These are phyloP conservation scores for Liolophura sinensis DNA, from an alignment of 1,140 invertebrate genomes.

Conservation along the genomic window DNA sequence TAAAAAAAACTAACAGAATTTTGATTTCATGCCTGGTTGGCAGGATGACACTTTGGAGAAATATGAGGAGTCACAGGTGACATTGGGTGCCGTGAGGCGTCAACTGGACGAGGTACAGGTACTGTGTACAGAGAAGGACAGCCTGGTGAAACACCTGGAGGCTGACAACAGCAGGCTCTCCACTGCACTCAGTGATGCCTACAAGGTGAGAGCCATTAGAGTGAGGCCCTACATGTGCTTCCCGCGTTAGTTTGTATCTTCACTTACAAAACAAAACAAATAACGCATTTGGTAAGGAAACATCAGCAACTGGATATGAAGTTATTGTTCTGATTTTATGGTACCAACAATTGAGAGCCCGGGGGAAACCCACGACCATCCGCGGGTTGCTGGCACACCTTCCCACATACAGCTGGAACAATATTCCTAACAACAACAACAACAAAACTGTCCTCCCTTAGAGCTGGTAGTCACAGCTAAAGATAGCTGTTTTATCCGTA, in stretches of 20 bases:
- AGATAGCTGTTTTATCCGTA: neutral
- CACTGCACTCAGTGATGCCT: constrained; percentile 16
- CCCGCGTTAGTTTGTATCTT: too few species aligned
- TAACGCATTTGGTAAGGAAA: too few species aligned
- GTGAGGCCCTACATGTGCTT: too few species aligned
- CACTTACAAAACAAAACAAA: too few species aligned
- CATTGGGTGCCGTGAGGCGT: constrained; percentile 27
- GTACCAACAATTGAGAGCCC: too few species aligned
- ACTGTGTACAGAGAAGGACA: constrained; percentile 28
- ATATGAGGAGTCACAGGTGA: constrained; percentile 33
- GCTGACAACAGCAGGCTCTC: constrained; percentile 20
- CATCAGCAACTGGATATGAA: too few species aligned
- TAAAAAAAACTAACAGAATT: neutral
- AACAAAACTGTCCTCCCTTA: neutral
- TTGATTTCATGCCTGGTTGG: neutral
- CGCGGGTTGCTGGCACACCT: too few species aligned
- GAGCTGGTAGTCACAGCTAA: neutral
- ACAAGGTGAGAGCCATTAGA: constrained; percentile 27
- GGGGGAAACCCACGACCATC: too few species aligned
- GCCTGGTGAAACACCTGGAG: constrained; percentile 17
- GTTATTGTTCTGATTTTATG: too few species aligned
- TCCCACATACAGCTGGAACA: too few species aligned
- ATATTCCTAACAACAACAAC: neutral
- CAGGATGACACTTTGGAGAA: constrained; percentile 35
- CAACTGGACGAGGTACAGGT: constrained; percentile 38